A percentile compares a stretch with the other conserved stretches of the same genome.
Evolutionary conservation across 92 coral and sea anemone genomes (phyloP).

Genomic region (Phymanthus crucifer): DNA sequence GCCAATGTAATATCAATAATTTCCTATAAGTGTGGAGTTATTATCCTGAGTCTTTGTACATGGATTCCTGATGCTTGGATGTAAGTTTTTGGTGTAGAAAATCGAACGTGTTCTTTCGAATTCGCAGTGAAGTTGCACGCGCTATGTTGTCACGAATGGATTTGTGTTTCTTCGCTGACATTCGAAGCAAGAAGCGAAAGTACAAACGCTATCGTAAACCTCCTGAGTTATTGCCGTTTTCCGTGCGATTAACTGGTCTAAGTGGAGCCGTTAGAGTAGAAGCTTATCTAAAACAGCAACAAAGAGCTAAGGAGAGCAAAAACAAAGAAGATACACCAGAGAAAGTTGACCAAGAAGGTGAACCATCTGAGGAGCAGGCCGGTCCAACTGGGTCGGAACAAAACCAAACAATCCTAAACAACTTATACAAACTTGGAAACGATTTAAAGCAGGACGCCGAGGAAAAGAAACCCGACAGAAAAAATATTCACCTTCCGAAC

Average conservation of each 20-base stretch:
- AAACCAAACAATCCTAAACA: slow-evolving; percentile 36
- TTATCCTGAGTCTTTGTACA: not conserved
- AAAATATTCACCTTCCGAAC: slow-evolving; percentile 55
- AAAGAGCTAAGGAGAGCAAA: slow-evolving; percentile 59
- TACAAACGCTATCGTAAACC: slow-evolving; percentile 89
- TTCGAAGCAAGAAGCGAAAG: slow-evolving; percentile 36
- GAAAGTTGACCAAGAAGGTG: slow-evolving; percentile 9
- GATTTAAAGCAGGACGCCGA: slow-evolving; percentile 57
- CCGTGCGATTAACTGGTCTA: slow-evolving; percentile 90
- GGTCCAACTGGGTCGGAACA: slow-evolving; percentile 33
- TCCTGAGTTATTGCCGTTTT: slow-evolving; percentile 87
- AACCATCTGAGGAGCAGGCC: slow-evolving; percentile 18
- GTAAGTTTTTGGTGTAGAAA: not conserved
- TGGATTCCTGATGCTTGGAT: slow-evolving; percentile 7
- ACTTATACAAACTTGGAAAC: slow-evolving; percentile 37
- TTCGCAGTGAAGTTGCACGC: slow-evolving; percentile 33
- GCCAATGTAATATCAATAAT: not conserved
- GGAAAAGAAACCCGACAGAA: slow-evolving; percentile 46
- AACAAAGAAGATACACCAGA: slow-evolving; percentile 21
- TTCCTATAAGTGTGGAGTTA: slow-evolving; percentile 16
- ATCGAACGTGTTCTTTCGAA: slow-evolving; percentile 4
- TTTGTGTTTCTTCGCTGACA: slow-evolving; percentile 82
- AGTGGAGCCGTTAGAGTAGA: slow-evolving; percentile 97
- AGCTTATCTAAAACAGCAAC: slow-evolving; percentile 91
- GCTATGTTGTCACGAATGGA: slow-evolving; percentile 64